Percentiles rank a stretch among this genome's conserved stretches.
phyloP scores from a whole-genome alignment of 2,888 invertebrate genomes.

The Operophtera brumata region DNA sequence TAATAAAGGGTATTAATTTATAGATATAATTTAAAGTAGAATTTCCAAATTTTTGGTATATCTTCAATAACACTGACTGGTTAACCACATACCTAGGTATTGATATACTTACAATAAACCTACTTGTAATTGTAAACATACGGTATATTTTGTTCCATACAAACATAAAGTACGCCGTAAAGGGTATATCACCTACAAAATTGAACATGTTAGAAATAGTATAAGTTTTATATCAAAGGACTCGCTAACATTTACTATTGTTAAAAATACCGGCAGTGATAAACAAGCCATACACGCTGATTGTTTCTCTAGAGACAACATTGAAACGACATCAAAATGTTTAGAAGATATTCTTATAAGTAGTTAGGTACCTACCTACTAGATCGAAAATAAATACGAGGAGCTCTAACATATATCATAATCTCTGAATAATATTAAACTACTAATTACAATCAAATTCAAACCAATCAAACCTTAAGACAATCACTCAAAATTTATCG shows the following conservation, averaged over 20 bases:
- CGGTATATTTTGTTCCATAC: conserved; percentile 73
- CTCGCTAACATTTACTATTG: conserved; percentile 65
- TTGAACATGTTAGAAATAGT: conserved; percentile 78
- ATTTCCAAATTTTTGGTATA: conserved; percentile 78
- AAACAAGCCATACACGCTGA: conserved; percentile 65
- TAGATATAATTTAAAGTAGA: conserved; percentile 63
- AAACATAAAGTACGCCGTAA: conserved; percentile 71
- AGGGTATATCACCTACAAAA: conserved; percentile 70
- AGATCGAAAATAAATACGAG: conserved; percentile 30
- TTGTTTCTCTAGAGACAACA: conserved; percentile 41
- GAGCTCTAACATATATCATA: conserved; percentile 37
- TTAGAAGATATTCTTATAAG: conserved; percentile 21
- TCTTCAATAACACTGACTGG: conserved; percentile 72
- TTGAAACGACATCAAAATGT: conserved; percentile 35
- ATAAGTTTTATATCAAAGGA: conserved; percentile 77
- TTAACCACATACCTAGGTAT: conserved; percentile 59
- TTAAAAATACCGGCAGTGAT: conserved; percentile 76
- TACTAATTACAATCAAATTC: conserved; percentile 58
- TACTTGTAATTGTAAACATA: conserved; percentile 59
- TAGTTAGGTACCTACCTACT: conserved; percentile 14
- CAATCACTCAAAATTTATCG: conserved; percentile 69
- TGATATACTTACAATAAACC: conserved; percentile 51
- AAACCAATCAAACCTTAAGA: conserved; percentile 61
- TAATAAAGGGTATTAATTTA: conserved; percentile 45
- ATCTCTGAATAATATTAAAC: conserved; percentile 46